Conservation (phyloP, 1,140 invertebrate genomes). For the Drosophila repleta region DNA sequence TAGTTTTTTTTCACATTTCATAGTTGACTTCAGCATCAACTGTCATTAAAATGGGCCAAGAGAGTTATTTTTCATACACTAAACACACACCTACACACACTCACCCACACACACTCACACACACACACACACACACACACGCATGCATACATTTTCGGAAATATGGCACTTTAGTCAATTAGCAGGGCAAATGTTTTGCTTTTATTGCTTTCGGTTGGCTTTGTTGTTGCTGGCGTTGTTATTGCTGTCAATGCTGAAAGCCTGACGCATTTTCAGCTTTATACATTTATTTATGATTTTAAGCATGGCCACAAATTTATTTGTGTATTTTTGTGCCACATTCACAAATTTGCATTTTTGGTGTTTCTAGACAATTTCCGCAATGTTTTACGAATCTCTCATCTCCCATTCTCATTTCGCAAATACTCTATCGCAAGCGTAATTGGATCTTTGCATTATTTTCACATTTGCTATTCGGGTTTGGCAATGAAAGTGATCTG, state of each 20-base stretch:
- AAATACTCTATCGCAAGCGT: not conserved
- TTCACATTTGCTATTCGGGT: too few relatives aligned
- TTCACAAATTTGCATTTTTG: conserved; percentile 34
- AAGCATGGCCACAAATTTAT: conserved; percentile 45
- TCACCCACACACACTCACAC: too few relatives aligned
- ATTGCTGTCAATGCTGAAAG: conserved; percentile 12
- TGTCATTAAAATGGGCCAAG: conserved; percentile 66
- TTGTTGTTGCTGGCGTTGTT: conserved; percentile 16
- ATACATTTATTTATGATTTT: conserved; percentile 54
- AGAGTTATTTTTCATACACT: conserved; percentile 50
- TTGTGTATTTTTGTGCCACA: conserved; percentile 30
- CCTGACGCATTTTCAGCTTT: conserved; percentile 35
- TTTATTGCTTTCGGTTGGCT: conserved; percentile 29
- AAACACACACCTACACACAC: conserved; percentile 41
- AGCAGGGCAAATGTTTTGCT: conserved; percentile 67
- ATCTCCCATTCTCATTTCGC: not conserved
- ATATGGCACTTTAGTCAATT: conserved; percentile 74
- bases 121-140: too few relatives aligned
- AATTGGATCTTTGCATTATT: too few relatives aligned
- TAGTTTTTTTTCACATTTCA: conserved; percentile 33
- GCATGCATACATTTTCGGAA: conserved; percentile 20
- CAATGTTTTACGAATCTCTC: conserved; percentile 6
- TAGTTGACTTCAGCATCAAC: conserved; percentile 36
- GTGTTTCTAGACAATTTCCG: conserved; percentile 45
- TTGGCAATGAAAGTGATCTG: too few relatives aligned